Evolutionary conservation across 2,797 vertebrate genomes (phyloP).

Genomic region (Columba guinea): DNA sequence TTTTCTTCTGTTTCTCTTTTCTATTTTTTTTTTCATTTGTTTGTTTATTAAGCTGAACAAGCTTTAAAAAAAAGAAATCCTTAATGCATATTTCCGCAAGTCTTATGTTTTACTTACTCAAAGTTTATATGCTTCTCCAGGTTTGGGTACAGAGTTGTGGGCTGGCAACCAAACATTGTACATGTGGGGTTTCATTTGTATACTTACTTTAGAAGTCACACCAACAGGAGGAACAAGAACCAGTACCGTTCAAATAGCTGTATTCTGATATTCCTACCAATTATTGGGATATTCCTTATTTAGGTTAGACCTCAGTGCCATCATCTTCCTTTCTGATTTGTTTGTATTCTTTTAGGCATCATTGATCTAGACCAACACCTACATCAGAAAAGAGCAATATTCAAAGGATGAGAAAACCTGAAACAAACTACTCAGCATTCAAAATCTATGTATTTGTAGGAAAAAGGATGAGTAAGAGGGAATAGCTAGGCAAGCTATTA

Average conservation of each 20-base stretch:
- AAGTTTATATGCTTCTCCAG: not conserved
- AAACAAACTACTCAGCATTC: not conserved
- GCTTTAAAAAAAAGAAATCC: not conserved
- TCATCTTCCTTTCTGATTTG: not conserved
- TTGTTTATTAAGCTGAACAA: not conserved
- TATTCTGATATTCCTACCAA: not conserved
- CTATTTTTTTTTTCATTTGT: not conserved
- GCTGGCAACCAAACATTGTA: accelerated
- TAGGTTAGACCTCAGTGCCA: not conserved
- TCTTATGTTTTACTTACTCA: not conserved
- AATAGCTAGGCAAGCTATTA: not conserved
- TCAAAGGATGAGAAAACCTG: not conserved
- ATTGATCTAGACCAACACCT: not conserved
- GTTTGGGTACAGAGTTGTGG: not conserved
- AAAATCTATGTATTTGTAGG: not conserved
- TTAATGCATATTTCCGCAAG: not conserved
- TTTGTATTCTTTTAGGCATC: not conserved
- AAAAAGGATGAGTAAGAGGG: not conserved
- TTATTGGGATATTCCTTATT: not conserved
- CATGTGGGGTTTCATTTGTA: accelerated
- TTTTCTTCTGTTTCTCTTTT: not conserved
- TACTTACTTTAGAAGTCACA: not conserved
- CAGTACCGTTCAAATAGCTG: not conserved
- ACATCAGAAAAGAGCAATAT: not conserved
- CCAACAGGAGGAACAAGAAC: not conserved